Evolutionary conservation across 2,888 invertebrate species (phyloP).

Genomic region (Tenthredo scrophulariae): DNA sequence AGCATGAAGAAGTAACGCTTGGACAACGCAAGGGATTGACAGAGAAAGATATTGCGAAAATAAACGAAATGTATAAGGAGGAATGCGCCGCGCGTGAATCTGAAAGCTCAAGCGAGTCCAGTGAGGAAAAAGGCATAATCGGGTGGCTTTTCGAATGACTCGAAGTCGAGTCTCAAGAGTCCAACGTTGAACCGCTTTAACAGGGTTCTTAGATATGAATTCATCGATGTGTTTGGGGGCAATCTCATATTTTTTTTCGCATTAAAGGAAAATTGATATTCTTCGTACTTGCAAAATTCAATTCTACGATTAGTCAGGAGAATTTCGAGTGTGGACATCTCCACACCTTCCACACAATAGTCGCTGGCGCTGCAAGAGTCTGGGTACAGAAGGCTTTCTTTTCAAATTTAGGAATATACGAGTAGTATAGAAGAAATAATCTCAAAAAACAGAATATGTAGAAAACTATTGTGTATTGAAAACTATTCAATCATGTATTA

Average conservation of each 20-base stretch:
- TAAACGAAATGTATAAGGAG: conserved; percentile 81
- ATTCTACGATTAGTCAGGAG: no score
- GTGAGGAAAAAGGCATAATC: conserved; percentile 56
- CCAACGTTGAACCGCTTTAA: no score
- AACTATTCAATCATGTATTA: neutral
- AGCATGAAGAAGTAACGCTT: conserved; percentile 79
- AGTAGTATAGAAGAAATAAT: neutral
- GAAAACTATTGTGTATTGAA: neutral
- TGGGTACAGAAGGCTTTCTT: neutral
- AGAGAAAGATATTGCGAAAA: conserved; percentile 81
- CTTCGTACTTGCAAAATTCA: no score
- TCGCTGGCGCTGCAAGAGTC: no score
- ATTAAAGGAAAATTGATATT: no score
- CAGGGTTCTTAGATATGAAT: no score
- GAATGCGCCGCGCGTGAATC: conserved; percentile 66
- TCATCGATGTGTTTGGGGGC: no score
- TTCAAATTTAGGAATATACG: neutral
- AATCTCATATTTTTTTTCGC: no score
- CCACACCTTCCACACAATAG: no score
- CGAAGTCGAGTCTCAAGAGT: neutral
- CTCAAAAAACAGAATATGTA: neutral
- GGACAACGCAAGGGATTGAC: conserved; percentile 82
- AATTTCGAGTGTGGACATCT: no score
- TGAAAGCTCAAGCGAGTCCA: conserved; percentile 10
- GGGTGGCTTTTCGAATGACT: conserved; percentile 59